These are phyloP conservation scores for Cotesia congregata DNA, from an alignment of 2,888 invertebrate species.

Conservation along the genomic window DNA sequence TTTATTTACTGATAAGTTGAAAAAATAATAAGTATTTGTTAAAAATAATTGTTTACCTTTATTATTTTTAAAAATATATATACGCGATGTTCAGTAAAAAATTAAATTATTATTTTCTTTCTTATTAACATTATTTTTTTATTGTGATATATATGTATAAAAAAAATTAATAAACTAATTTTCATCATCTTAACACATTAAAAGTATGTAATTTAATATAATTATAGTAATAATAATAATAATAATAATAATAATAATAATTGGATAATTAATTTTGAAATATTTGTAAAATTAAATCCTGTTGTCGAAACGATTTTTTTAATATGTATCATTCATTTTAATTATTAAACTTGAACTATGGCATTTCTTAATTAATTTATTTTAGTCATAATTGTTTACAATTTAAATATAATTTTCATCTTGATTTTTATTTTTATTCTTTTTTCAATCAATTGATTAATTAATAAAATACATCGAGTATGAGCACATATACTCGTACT, in stretches of 20 bases:
- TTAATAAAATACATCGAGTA: background rate
- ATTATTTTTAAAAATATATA: background rate
- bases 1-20: background rate
- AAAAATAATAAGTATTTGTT: background rate
- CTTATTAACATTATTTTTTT: slow-evolving; percentile 5
- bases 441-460: background rate
- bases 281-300: slow-evolving; percentile 41
- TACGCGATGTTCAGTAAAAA: slow-evolving; percentile 22
- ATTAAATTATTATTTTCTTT: background rate
- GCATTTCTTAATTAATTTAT: slow-evolving; percentile 38
- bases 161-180: slow-evolving; percentile 22
- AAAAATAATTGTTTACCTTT: background rate
- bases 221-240: slow-evolving; percentile 5
- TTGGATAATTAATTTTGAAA: slow-evolving; percentile 21
- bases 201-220: background rate
- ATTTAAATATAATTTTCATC: background rate
- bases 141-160: slow-evolving; percentile 21
- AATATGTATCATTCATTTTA: slow-evolving; percentile 26
- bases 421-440: slow-evolving; percentile 16
- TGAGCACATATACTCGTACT: background rate
- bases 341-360: slow-evolving; percentile 16
- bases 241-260: slow-evolving; percentile 9
- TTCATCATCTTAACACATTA: background rate
- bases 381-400: background rate
- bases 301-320: slow-evolving; percentile 30